These are phyloP conservation scores for Harpalus rufipes DNA, from an alignment of 2,888 invertebrate species.

Conservation along the genomic window DNA sequence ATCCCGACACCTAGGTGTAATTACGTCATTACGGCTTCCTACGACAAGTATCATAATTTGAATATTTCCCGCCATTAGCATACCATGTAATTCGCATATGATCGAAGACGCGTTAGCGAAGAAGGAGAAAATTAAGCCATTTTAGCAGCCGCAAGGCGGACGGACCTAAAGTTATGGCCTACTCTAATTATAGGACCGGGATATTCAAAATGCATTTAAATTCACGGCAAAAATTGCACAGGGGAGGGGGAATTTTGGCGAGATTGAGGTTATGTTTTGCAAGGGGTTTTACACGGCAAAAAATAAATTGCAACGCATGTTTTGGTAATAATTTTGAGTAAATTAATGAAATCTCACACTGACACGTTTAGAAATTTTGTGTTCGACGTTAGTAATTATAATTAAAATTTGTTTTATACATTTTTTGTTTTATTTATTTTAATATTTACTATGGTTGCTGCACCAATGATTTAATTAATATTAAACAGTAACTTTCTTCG, in stretches of 20 bases:
- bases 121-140: conserved; percentile 75
- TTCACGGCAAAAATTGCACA: not conserved
- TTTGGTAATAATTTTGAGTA: too few relatives aligned
- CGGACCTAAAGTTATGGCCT: not conserved
- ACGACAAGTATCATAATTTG: conserved; percentile 41
- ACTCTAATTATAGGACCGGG: conserved; percentile 5
- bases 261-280: not conserved
- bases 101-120: conserved; percentile 1
- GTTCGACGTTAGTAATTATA: too few relatives aligned
- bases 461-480: too few relatives aligned
- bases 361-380: too few relatives aligned
- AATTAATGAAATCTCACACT: too few relatives aligned
- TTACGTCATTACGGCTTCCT: not conserved
- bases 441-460: too few relatives aligned
- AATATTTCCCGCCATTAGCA: conserved; percentile 50
- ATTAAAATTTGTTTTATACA: too few relatives aligned
- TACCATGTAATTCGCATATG: conserved; percentile 6
- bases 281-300: not conserved
- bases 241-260: not conserved
- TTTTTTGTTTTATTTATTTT: too few relatives aligned
- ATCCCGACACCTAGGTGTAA: not conserved
- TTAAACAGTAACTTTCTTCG: too few relatives aligned
- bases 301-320: too few relatives aligned
- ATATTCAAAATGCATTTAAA: conserved; percentile 42
- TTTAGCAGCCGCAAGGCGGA: conserved; percentile 68